phyloP scores from a whole-genome alignment of 2,113 vertebrate species.

The Chaenocephalus aceratus region DNA sequence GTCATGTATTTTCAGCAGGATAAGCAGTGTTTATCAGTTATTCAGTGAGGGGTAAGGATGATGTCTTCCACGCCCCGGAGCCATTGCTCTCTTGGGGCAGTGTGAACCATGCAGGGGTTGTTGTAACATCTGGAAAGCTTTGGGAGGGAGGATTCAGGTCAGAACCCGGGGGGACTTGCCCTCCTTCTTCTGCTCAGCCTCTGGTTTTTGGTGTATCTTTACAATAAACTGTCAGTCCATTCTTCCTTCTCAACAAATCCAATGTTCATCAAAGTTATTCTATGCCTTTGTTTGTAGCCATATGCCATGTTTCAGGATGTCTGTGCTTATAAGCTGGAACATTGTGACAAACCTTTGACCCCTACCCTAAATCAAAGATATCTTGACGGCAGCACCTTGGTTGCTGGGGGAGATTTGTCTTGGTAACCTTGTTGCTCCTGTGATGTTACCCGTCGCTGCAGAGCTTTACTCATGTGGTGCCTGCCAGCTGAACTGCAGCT shows the following conservation, averaged over 20 bases:
- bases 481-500: conserved; percentile 51
- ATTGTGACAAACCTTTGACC: conserved; percentile 27
- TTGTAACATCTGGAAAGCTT: conserved; percentile 57
- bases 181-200: conserved; percentile 28
- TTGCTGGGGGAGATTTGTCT: conserved; percentile 37
- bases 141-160: conserved; percentile 51
- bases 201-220: conserved; percentile 54
- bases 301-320: conserved; percentile 46
- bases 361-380: not conserved
- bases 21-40: conserved; percentile 31
- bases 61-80: conserved; percentile 46
- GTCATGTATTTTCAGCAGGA: conserved; percentile 39
- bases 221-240: conserved; percentile 39
- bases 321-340: conserved; percentile 54
- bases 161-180: conserved; percentile 30
- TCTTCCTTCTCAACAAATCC: conserved; percentile 39
- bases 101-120: conserved; percentile 33
- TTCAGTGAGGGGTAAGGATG: conserved; percentile 35
- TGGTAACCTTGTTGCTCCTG: conserved; percentile 45
- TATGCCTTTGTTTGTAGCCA: conserved; percentile 45
- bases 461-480: conserved; percentile 29
- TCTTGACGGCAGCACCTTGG: conserved; percentile 12
- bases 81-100: conserved; percentile 39
- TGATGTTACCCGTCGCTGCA: conserved; percentile 27
- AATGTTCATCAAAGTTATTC: conserved; percentile 49